Evolutionary conservation across 2,797 vertebrate genomes (phyloP).

Genomic region (Knipowitschia caucasica): DNA sequence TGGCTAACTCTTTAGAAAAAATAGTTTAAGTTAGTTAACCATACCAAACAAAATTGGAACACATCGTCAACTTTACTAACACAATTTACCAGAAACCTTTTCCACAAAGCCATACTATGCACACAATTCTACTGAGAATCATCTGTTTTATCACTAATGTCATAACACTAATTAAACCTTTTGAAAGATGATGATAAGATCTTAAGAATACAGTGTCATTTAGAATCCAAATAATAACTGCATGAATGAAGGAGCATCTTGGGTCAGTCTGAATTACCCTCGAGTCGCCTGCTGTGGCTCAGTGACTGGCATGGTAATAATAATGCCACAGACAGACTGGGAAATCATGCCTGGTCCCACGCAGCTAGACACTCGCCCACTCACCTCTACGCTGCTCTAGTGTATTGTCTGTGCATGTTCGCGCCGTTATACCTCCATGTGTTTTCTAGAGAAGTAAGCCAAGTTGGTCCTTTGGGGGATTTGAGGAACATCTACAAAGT

Average conservation of each 20-base stretch:
- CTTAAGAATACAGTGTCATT: slow-evolving; percentile 12
- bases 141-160: not conserved
- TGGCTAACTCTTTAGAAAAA: too few species aligned
- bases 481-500: slow-evolving; percentile 60
- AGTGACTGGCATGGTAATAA: slow-evolving; percentile 41
- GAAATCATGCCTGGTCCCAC: slow-evolving; percentile 46
- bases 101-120: too few species aligned
- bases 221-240: slow-evolving; percentile 53
- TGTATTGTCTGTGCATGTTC: slow-evolving; percentile 2
- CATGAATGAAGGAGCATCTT: slow-evolving; percentile 12
- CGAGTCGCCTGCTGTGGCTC: slow-evolving; percentile 50
- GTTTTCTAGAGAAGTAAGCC: slow-evolving; percentile 42
- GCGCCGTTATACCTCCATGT: slow-evolving; percentile 28
- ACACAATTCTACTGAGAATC: too few species aligned
- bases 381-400: slow-evolving; percentile 21
- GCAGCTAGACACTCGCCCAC: slow-evolving; percentile 28
- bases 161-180: not conserved
- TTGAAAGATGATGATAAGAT: not conserved
- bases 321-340: slow-evolving; percentile 42
- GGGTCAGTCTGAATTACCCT: slow-evolving; percentile 29
- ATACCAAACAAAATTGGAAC: too few species aligned
- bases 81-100: too few species aligned
- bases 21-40: too few species aligned
- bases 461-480: slow-evolving; percentile 35
- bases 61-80: too few species aligned